Evolutionary conservation across 2,113 vertebrate species (phyloP), one percentile per base, ranked within the genome.

Genomic region (Cyphomyrus plagiostoma): DNA sequence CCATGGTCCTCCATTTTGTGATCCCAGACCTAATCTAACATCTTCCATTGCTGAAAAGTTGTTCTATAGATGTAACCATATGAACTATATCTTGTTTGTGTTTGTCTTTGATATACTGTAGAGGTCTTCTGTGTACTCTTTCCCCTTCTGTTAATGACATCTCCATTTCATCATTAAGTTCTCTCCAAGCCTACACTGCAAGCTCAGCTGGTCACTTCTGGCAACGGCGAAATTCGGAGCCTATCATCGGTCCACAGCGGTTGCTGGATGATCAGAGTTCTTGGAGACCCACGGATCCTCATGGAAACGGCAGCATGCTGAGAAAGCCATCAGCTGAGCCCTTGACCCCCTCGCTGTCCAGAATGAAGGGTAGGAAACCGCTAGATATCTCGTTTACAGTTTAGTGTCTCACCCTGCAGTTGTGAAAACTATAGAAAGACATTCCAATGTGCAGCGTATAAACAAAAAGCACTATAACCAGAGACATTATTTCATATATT

Each of bases 141-240:
- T 13, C 62, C n/a, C 11, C 62, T 70, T 70, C 62, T 70, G 26
- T 26, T 70, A 30, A 70, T 30, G 62, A 30, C 77, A 45, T 82
- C 77, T 82, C 17, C 30, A 23, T 48, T n/a, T n/a, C 45, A 80
- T 42, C 74, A 21, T 42, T 2, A 42, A 35, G 35, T 42, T 48
- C 82, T 45, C 9, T 42, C 45, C 82, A 84, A 45, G 21, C 82
- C 45, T 21, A n/a, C 21, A 46, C 19, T 45, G 90, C 92, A 94
- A 96, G 96, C 82, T 94, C 93, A 23, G 92, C 95, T 0, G 94
- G 96, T 45, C 97, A 97, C 93, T 97, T 96, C 88, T 95, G 97
- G 30, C 97, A 97, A 70, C 93, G 97, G 56, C 94, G 97, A 95
- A 97, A 97, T 96, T 97, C 97, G 0, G 97, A 98, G 92, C 97